Evolutionary conservation across 1,140 invertebrate genomes (phyloP), one percentile per base, ranked within the genome.

Genomic region (Pentalonia nigronervosa): DNA sequence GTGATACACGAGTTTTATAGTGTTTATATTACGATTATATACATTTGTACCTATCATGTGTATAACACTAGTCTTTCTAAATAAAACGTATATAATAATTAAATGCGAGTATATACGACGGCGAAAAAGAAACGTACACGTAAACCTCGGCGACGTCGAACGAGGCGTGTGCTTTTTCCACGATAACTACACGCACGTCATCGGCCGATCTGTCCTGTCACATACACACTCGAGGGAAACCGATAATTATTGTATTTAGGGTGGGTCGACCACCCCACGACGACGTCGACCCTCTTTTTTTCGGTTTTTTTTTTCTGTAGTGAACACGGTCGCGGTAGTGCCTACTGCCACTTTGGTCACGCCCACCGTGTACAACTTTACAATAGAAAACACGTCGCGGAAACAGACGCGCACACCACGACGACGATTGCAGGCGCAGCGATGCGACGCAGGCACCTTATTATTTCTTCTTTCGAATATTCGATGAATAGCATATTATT

Each of bases 191-290:
- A 30, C n/a, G 60, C 88, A 56, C 88, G 88, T 89, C 88, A 89
- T 89, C 88, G 34, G 50, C 88, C 88, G 48, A 56, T 56, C 76
- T 83, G 50, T 76, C 67, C 91, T 92, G 91, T 92, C 91, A 92
- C 47, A 89, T 56, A 84, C 91, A 92, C 91, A 36, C 91, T 36
- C 91, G 2, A 48, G n/a, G 91, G 47, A 81, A 92, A 92, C 91
- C 91, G 67, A 92, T 92, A 92, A 92, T 92, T 92, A 81, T 92
- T 83, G 76, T 50, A 92, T 83, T 92, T 92, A 81, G 91, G 91
- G 91, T 92, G 47, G 91, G 91, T 92, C 60, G 47, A 81, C 91
- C 67, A 47, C 76, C 41, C 41, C 41, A 41, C 41, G 41, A 92
- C 41, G 20, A 83, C 76, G 76, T 50, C 91, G 47, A 83, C 91